Evolutionary conservation across 2,113 vertebrate species (phyloP).

Genomic region (Cettia cetti): DNA sequence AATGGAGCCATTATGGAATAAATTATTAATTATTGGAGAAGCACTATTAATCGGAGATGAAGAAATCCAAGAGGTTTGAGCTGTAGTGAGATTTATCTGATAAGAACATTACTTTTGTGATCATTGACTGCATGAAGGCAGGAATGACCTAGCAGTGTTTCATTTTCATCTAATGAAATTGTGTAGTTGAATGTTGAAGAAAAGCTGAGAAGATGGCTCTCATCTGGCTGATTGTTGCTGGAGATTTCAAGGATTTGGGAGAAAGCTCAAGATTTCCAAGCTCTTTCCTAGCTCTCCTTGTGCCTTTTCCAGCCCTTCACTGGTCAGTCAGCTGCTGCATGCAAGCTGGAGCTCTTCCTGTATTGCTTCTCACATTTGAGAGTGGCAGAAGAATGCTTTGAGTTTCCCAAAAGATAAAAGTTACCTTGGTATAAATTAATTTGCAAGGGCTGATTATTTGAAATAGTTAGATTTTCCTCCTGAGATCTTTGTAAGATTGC

Average conservation of each 20-base stretch:
- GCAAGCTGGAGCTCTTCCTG: background rate
- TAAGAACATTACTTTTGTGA: background rate
- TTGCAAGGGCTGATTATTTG: background rate
- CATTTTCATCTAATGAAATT: background rate
- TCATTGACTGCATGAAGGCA: background rate
- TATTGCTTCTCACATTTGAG: background rate
- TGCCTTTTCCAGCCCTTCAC: background rate
- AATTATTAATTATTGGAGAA: background rate
- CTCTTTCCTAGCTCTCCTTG: background rate
- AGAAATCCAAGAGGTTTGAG: background rate
- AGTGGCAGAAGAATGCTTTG: background rate
- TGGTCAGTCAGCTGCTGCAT: fast-evolving
- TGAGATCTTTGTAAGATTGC: background rate
- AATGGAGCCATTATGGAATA: background rate
- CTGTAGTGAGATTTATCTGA: background rate
- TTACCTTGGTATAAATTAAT: background rate
- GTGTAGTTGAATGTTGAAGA: background rate
- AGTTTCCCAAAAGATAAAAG: background rate
- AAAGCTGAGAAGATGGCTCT: background rate
- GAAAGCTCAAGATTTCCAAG: background rate
- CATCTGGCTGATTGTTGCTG: background rate
- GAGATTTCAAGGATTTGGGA: background rate
- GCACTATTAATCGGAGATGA: background rate
- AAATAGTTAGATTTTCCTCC: background rate
- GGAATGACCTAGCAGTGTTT: conserved; percentile 11